Conservation (phyloP, 2,888 invertebrate genomes). For the Schizotus pectinicornis region DNA sequence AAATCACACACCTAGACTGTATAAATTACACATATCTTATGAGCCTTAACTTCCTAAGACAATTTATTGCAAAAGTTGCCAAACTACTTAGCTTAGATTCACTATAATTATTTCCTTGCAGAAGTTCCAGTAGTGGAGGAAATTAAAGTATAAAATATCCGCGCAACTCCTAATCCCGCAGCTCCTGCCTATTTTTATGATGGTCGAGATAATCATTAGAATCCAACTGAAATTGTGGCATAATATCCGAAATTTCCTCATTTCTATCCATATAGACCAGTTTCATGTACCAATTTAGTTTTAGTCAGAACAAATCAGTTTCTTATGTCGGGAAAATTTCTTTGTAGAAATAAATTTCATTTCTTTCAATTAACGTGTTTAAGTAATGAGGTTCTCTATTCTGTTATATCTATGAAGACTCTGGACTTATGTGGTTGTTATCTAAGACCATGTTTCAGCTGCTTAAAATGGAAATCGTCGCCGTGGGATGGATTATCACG, state of each 20-base stretch:
- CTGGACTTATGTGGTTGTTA: no score
- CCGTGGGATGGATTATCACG: slow-evolving; percentile 47
- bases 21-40: background rate
- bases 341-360: no score
- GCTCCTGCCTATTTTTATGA: background rate
- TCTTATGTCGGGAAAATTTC: no score
- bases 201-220: background rate
- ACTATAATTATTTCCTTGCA: slow-evolving; percentile 18
- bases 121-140: slow-evolving; percentile 7
- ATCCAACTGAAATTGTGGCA: background rate
- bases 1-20: background rate
- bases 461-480: slow-evolving; percentile 48
- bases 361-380: no score
- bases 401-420: no score
- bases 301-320: no score
- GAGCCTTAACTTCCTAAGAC: slow-evolving; percentile 6
- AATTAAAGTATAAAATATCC: slow-evolving; percentile 23
- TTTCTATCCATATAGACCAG: no score
- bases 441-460: slow-evolving; percentile 37
- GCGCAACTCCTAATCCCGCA: slow-evolving; percentile 5
- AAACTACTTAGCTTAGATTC: slow-evolving; percentile 15
- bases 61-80: slow-evolving; percentile 20
- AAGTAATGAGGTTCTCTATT: no score
- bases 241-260: no score
- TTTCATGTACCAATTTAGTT: no score